Conservation (phyloP, 2,888 invertebrate genomes). For the Mactromeris polynyma region DNA sequence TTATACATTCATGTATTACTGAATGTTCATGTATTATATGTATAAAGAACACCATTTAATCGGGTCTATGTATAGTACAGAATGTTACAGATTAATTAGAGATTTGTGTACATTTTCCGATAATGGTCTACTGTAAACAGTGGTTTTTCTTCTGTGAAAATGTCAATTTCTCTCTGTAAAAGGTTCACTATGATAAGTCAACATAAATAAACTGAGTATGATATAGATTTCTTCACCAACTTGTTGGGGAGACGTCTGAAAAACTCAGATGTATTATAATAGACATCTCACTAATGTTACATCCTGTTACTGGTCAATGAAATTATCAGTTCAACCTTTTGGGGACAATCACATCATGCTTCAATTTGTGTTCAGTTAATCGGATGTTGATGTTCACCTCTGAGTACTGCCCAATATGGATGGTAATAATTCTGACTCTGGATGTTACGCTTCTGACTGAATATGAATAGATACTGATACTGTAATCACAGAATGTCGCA, state of each 20-base stretch:
- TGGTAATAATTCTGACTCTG: no score
- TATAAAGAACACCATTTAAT: conserved; percentile 31
- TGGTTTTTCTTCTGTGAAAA: conserved; percentile 35
- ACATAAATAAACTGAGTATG: conserved; percentile 31
- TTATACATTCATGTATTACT: not conserved
- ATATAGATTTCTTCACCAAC: conserved; percentile 34
- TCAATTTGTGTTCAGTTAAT: not conserved
- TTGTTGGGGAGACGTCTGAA: not conserved
- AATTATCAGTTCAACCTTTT: not conserved
- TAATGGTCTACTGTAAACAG: conserved; percentile 41
- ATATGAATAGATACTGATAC: no score
- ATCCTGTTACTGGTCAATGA: not conserved
- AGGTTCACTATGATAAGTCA: conserved; percentile 32
- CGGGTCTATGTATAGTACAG: conserved; percentile 40
- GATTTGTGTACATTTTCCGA: conserved; percentile 49
- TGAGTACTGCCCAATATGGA: not conserved
- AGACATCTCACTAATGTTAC: not conserved
- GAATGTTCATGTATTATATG: conserved; percentile 15
- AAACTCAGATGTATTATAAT: not conserved
- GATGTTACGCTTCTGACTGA: no score
- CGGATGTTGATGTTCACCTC: not conserved
- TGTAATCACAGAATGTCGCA: no score
- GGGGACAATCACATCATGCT: not conserved
- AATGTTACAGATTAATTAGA: conserved; percentile 48
- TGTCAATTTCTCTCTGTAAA: conserved; percentile 42